Evolutionary conservation across 1,140 invertebrate species (phyloP), one percentile per base, ranked within the genome.

Genomic region (Lordiphosa mommai): DNA sequence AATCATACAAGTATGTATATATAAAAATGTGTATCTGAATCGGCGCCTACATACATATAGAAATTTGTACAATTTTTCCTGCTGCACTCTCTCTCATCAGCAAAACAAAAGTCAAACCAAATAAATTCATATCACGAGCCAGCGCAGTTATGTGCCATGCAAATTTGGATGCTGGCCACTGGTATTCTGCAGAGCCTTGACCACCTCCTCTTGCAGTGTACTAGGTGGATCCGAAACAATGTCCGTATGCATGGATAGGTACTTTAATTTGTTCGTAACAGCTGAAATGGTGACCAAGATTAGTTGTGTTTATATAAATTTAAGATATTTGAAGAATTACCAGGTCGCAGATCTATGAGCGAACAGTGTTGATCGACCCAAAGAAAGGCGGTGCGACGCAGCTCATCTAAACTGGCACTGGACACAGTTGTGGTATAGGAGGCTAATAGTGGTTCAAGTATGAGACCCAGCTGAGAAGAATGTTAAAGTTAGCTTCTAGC

Each of bases 341-440:
- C 95, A 89, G 96, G 96, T 87, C 97, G 93, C 87, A 99, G 94
- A 90, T 96, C 93, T 61, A 96, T 93, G 53, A 99, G 92, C 7
- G 96, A 97, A 90, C 97, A 99, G 90, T 98, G 96, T 87, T 99
- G 96, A 88, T 99, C 97, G 27, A 98, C 93, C 98, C 98, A 99
- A 23, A 95, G 91, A 68, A 97, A 91, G 52, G 96, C 96, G 56
- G 96, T 97, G 61, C 96, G 93, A 89, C 96, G 97, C 57, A 99
- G 91, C 90, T 99, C 97, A 64, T 98, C 96, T 53, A 96, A 89
- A 90, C 94, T 97, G 57, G 94, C 93, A 61, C 96, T 97, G 13
- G 96, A 97, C 27, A 99, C 97, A 70, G 94, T 94, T 70, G 94
- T 93, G 87, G 96, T 97, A 89, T 96, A 99, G 2, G 96, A 96